A percentile compares a stretch with the other conserved stretches of the same genome.
phyloP scores from a whole-genome alignment of 2,888 invertebrate species.

The Sphaerophoria taeniata region DNA sequence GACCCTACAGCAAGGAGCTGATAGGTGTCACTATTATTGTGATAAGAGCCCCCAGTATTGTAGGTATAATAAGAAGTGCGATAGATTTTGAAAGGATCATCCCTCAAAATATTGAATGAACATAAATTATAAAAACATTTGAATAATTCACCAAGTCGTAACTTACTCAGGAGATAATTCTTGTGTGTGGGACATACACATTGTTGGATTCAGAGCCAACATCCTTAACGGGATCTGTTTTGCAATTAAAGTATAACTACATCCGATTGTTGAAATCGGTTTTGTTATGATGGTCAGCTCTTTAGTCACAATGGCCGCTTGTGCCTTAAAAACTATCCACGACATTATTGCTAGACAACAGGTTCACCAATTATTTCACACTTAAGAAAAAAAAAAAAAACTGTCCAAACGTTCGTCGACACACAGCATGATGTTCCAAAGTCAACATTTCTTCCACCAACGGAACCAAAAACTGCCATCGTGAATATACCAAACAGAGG shows the following conservation, averaged over 20 bases:
- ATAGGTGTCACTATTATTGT: no score
- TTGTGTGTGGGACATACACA: constrained; percentile 44
- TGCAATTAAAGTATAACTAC: constrained; percentile 84
- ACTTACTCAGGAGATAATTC: constrained; percentile 42
- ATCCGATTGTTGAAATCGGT: constrained; percentile 84
- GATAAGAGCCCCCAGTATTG: no score
- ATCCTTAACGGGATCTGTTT: constrained; percentile 79
- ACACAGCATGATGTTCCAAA: constrained; percentile 41
- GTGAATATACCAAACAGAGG: constrained; percentile 88
- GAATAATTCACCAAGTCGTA: not conserved
- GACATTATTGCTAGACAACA: constrained; percentile 84
- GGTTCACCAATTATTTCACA: constrained; percentile 85
- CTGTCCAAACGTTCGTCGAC: constrained; percentile 20
- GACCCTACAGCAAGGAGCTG: no score
- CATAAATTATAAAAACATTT: no score
- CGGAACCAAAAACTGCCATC: constrained; percentile 87
- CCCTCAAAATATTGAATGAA: no score
- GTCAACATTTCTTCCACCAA: constrained; percentile 85
- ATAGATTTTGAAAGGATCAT: no score
- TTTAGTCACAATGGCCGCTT: constrained; percentile 84
- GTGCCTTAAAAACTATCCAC: constrained; percentile 85
- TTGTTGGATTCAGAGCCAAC: constrained; percentile 78
- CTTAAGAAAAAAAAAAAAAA: constrained; percentile 77
- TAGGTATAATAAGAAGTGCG: no score
- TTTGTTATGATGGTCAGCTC: constrained; percentile 83